Conservation (phyloP, 1,140 invertebrate genomes). For the Eufriesea mexicana region DNA sequence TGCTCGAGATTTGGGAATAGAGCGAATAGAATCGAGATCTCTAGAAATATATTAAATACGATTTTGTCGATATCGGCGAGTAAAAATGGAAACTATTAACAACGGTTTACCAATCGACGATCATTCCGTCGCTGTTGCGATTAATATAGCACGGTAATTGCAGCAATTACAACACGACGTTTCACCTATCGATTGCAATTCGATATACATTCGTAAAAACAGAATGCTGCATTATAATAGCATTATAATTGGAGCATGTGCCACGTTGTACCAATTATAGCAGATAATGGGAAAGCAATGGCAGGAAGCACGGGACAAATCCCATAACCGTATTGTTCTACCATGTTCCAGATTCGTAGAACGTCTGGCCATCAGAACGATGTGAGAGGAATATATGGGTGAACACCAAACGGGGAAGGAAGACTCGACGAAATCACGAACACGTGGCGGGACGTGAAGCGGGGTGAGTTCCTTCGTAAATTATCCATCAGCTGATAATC, state of each 20-base stretch:
- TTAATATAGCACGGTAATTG: neutral
- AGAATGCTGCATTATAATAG: too few species aligned
- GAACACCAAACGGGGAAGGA: constrained; percentile 65
- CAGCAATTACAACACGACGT: neutral
- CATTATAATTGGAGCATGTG: neutral
- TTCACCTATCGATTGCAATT: neutral
- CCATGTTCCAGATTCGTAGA: constrained; percentile 28
- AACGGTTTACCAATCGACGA: too few species aligned
- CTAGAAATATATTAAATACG: too few species aligned
- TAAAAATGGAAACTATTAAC: too few species aligned
- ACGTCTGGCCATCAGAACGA: constrained; percentile 52
- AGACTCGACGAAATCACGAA: constrained; percentile 79
- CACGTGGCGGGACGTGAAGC: constrained; percentile 79
- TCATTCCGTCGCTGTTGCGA: too few species aligned
- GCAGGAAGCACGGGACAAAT: neutral
- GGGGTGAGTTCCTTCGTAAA: constrained; percentile 70
- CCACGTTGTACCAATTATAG: neutral
- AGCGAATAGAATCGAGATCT: too few species aligned
- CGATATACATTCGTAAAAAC: neutral
- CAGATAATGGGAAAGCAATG: neutral
- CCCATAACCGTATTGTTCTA: neutral
- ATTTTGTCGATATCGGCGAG: too few species aligned
- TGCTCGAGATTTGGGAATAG: too few species aligned
- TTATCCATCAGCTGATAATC: neutral
- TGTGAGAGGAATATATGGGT: constrained; percentile 69